Conservation (phyloP, 2,888 invertebrate genomes). For the Clusia tigrina region DNA sequence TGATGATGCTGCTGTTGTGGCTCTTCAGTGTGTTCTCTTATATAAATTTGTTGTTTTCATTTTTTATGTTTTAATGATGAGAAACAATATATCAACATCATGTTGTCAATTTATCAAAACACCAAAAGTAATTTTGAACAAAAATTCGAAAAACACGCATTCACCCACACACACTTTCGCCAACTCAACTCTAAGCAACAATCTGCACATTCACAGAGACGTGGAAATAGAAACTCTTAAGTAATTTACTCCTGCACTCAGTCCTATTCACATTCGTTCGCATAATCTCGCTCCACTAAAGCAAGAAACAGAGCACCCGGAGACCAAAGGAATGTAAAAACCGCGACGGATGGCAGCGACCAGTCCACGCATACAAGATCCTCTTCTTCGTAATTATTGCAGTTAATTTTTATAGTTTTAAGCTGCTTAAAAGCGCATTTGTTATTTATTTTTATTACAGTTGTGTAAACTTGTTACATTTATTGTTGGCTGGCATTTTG, state of each 20-base stretch:
- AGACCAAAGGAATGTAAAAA: too few relatives aligned
- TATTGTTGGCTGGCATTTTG: neutral
- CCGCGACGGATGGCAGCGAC: neutral
- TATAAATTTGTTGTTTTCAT: too few relatives aligned
- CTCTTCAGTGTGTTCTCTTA: too few relatives aligned
- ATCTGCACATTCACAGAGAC: too few relatives aligned
- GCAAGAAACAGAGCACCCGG: neutral
- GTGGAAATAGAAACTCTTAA: too few relatives aligned
- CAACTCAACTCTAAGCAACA: too few relatives aligned
- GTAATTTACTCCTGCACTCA: too few relatives aligned
- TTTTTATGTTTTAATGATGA: neutral
- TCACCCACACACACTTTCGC: too few relatives aligned
- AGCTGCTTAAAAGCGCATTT: conserved; percentile 16
- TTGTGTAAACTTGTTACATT: neutral
- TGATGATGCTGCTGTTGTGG: neutral
- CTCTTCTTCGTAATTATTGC: conserved; percentile 19
- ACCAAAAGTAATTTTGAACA: too few relatives aligned
- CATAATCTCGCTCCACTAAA: neutral
- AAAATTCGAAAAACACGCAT: too few relatives aligned
- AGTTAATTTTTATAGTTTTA: conserved; percentile 20
- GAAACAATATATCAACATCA: neutral
- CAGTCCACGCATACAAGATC: neutral
- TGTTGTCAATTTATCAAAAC: conserved; percentile 22
- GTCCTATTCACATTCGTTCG: too few relatives aligned
- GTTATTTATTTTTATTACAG: conserved; percentile 1